Evolutionary conservation across 2,888 invertebrate species (phyloP), one percentile per base, ranked within the genome.

Genomic region (Tipula lateralis): DNA sequence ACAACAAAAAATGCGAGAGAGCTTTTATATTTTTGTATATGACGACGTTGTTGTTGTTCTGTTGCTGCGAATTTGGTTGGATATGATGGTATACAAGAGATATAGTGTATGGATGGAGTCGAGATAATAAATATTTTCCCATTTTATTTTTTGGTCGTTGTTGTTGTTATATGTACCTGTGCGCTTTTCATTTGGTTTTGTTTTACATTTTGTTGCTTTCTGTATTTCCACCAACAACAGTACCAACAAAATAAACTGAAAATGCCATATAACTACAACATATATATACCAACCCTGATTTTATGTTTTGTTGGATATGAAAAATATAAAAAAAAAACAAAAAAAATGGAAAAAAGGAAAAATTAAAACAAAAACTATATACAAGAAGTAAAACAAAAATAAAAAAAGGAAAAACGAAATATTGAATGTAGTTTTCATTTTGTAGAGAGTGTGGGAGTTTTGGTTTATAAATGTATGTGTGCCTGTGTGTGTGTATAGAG

Each of bases 361-460:
- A 82, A 82, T 82, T 82, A 82, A 30, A 82, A 82, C 29, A 82
- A 82, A 82, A 82, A 82, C 29, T 30, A 82, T 30, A 82, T 30
- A 82, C 30, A 82, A 82, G 29, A n/a, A 82, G 30, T 29, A 81
- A 50, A 81, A 6, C 29, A 81, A 81, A 29, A 81, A 81, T n/a
- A n/a, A 82, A 82, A 81, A 81, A 50, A 81, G n/a, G 81, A 81
- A 81, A 29, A 81, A 81, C 44, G 16, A 50, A 81, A 82, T 82
- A 16, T 82, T 82, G 29, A 82, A 30, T 82, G 29, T 82, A 30
- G 29, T 32, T 82, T 82, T 82, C 82, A 32, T 82, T 82, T 82
- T 81, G n/a, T 30, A 82, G 30, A 30, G 32, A 82, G 32, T 30
- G 82, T 82, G 82, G 29, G 82, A 30, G 32, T 82, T n/a, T 16